Conservation (phyloP, 2,113 vertebrate species). For the Microtus montanus region DNA sequence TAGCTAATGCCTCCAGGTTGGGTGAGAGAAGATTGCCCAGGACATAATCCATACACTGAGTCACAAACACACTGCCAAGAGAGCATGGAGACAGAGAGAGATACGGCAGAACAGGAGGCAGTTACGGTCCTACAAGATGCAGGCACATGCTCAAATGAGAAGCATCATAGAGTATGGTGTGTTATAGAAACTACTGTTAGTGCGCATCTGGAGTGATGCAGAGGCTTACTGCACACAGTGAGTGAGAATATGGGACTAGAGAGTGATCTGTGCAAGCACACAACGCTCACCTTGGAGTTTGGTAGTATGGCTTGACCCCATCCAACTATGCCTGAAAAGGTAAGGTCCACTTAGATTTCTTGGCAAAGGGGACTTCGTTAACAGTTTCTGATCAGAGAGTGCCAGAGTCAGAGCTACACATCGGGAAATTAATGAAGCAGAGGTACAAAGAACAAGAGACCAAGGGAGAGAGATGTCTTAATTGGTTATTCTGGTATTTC, state of each 20-base stretch:
- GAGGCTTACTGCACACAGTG: background rate
- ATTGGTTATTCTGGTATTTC: slow-evolving; percentile 13
- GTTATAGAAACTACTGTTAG: background rate
- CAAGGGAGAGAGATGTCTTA: background rate
- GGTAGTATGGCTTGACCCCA: background rate
- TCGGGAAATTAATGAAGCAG: slow-evolving; percentile 25
- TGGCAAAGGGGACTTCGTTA: background rate
- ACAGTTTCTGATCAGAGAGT: slow-evolving; percentile 3
- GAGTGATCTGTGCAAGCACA: background rate
- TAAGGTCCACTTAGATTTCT: background rate
- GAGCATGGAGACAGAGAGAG: background rate
- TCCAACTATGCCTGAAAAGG: background rate
- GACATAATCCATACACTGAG: background rate
- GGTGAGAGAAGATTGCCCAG: background rate
- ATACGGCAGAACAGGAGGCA: rapidly evolving
- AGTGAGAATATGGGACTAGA: background rate
- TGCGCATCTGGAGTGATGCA: no score
- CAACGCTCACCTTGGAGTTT: background rate
- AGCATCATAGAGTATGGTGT: rapidly evolving
- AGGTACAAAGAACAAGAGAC: background rate
- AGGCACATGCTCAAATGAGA: background rate
- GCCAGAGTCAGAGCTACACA: background rate
- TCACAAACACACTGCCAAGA: background rate
- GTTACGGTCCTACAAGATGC: background rate
- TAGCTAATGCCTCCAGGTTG: background rate